phyloP scores from a whole-genome alignment of 1,140 invertebrate genomes.

The Listronotus bonariensis region DNA sequence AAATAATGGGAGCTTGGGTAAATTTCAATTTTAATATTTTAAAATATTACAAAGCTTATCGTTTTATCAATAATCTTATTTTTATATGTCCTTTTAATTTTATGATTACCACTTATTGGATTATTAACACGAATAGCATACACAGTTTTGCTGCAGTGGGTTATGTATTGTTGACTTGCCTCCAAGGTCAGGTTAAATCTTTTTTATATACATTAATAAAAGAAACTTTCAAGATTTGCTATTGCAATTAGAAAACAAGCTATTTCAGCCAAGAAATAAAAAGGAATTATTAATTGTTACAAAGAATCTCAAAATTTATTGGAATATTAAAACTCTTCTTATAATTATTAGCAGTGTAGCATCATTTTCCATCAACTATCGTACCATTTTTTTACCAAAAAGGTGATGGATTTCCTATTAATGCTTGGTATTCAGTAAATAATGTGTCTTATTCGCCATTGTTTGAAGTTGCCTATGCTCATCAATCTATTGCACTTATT shows the following conservation, averaged over 20 bases:
- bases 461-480: constrained; percentile 18
- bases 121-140: no score
- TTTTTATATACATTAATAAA: no score
- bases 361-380: background rate
- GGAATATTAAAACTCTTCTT: no score
- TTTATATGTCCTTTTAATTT: no score
- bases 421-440: constrained; percentile 25
- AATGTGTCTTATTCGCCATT: no score
- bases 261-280: constrained; percentile 9
- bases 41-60: constrained; percentile 4
- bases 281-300: background rate
- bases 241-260: background rate
- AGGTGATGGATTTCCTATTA: constrained; percentile 6
- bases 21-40: background rate
- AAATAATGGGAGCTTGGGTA: constrained; percentile 1
- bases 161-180: constrained; percentile 1
- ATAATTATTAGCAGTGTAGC: constrained; percentile 1
- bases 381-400: constrained; percentile 18
- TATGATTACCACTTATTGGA: no score
- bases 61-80: background rate
- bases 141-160: no score
- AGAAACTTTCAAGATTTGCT: no score
- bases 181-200: constrained; percentile 5
- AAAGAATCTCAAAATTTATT: no score
- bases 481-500: constrained; percentile 26